Evolutionary conservation across 2,797 vertebrate species (phyloP).

Genomic region (Urosaurus nigricauda): DNA sequence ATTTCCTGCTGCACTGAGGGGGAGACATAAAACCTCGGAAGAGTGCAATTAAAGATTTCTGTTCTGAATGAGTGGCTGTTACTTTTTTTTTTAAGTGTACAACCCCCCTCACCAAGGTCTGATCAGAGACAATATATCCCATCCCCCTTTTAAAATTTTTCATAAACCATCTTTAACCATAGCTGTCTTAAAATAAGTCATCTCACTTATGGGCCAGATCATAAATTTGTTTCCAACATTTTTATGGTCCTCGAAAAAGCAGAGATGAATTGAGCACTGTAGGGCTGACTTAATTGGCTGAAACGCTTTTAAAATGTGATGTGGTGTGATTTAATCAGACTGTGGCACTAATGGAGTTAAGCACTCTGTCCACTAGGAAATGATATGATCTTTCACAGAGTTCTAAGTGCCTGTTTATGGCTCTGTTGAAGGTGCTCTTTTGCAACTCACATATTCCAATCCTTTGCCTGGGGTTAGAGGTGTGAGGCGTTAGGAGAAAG

Average conservation of each 20-base stretch:
- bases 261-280: slow-evolving; percentile 65
- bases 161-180: slow-evolving; percentile 57
- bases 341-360: slow-evolving; percentile 72
- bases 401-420: slow-evolving; percentile 69
- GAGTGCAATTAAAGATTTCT: slow-evolving; percentile 59
- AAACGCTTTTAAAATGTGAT: slow-evolving; percentile 70
- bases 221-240: slow-evolving; percentile 65
- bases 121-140: slow-evolving; percentile 45
- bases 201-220: slow-evolving; percentile 61
- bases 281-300: slow-evolving; percentile 71
- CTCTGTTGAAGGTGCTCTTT: slow-evolving; percentile 46
- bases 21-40: slow-evolving; percentile 47
- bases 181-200: slow-evolving; percentile 52
- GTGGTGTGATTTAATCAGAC: slow-evolving; percentile 74
- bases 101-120: neutral
- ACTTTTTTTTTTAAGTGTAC: neutral
- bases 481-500: neutral
- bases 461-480: slow-evolving; percentile 24
- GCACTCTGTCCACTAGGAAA: slow-evolving; percentile 72
- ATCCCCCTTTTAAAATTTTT: slow-evolving; percentile 49
- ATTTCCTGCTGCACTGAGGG: slow-evolving; percentile 47
- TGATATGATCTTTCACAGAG: slow-evolving; percentile 59
- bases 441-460: slow-evolving; percentile 53
- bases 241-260: slow-evolving; percentile 67
- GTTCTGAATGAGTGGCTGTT: slow-evolving; percentile 45